Evolutionary conservation across 2,797 vertebrate species (phyloP), one percentile per base, ranked within the genome.

Genomic region (Nannoperca australis): DNA sequence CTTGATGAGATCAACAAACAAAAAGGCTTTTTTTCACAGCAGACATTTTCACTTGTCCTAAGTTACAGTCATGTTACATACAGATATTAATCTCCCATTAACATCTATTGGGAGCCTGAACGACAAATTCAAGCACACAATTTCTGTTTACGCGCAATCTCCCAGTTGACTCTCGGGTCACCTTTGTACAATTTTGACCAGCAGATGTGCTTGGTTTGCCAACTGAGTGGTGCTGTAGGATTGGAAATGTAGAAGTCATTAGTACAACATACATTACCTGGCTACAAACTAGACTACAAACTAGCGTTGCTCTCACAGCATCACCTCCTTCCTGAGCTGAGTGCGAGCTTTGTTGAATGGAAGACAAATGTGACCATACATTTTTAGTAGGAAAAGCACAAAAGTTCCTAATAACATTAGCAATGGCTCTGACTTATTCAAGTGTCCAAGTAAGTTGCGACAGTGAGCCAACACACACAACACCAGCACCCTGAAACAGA

Each of bases 191-290:
- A 3, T 14, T 1, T 47, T 58, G 34, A 66, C 18, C 54, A 5
- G 22, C 15, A 2, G 36, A 32, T 54, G 13, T 6, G 15, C 49
- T 47, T 1, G 13, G 12, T 61, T 62, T 38, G 49, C 18, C 20
- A 7, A 22, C 9, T 34, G 55, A 45, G 68, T 60, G 8, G 11
- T 56, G 32, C 17, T 50, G 2, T 1, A 10, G 38, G 17, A 53
- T 61, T 61, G 24, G 15, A 70, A 60, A 38, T 60, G 15, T 36
- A 40, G 4, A 69, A 15, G 22, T 61, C 17, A 71, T n/a, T n/a
- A 32, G 36, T 42, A 42, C 32, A 27, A 49, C 40, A 22, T 36
- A 18, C 11, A 27, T 56, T 32, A n/a, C 7, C 12, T 15, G 27
- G 34, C 40, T 69, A 22, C 17, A 32, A n/a, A 7, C 27, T 42